phyloP scores from a whole-genome alignment of 2,888 invertebrate genomes.

The Lycophotia porphyrea region DNA sequence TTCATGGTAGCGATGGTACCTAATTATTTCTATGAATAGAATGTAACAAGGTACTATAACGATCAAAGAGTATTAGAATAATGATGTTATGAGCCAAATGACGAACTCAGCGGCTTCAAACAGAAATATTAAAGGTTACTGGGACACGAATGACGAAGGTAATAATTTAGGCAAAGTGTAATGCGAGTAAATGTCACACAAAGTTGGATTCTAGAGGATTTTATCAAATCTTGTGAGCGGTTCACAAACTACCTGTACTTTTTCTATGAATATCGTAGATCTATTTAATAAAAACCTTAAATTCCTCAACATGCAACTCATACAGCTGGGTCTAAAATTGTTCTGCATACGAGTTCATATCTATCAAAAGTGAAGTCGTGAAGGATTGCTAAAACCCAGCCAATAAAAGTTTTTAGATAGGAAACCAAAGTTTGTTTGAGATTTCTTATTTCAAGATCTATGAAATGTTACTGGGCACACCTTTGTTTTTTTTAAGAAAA shows the following conservation, averaged over 20 bases:
- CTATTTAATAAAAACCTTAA: not conserved
- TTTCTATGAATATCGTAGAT: not conserved
- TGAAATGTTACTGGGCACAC: not conserved
- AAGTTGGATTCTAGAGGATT: not conserved
- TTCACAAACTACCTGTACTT: not conserved
- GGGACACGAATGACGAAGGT: slow-evolving; percentile 32
- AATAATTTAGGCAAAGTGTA: slow-evolving; percentile 32
- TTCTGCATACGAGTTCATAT: not conserved
- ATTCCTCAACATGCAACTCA: not conserved
- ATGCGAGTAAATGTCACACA: slow-evolving; percentile 19
- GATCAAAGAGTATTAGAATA: slow-evolving; percentile 25
- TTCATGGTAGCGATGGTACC: not conserved
- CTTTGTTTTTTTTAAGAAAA: not conserved
- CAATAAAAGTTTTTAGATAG: not conserved
- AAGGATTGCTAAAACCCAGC: not conserved
- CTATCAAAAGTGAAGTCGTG: not conserved
- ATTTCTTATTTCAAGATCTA: not conserved
- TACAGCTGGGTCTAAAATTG: not conserved
- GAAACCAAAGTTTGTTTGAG: not conserved
- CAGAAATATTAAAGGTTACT: slow-evolving; percentile 52
- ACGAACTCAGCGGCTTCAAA: slow-evolving; percentile 26
- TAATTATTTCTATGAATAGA: slow-evolving; percentile 23
- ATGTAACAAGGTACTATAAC: not conserved
- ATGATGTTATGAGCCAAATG: slow-evolving; percentile 24
- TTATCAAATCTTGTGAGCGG: not conserved